A percentile compares a stretch with the other conserved stretches of the same genome.
phyloP scores from a whole-genome alignment of 1,140 invertebrate species.

The Anastatus disparis region DNA sequence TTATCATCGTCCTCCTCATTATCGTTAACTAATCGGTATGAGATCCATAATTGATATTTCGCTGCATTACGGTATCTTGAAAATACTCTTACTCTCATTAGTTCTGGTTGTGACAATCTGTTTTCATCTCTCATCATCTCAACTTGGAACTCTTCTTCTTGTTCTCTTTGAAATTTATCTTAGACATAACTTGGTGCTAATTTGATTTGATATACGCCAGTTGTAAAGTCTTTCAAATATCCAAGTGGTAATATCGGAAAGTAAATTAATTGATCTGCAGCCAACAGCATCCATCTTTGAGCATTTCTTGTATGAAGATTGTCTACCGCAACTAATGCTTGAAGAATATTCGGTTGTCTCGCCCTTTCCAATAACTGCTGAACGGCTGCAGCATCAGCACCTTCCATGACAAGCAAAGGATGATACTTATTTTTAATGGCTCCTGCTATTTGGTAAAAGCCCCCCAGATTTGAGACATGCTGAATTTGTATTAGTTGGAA shows the following conservation, averaged over 20 bases:
- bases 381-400: not conserved
- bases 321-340: constrained; percentile 28
- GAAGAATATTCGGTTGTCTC: constrained; percentile 23
- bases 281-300: constrained; percentile 29
- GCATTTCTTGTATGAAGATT: constrained; percentile 14
- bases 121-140: too few species aligned
- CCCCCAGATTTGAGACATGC: constrained; percentile 11
- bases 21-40: too few species aligned
- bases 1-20: too few species aligned
- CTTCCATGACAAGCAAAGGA: constrained; percentile 5
- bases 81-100: too few species aligned
- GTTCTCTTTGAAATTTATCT: constrained; percentile 31
- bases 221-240: constrained; percentile 24
- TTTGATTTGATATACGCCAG: constrained; percentile 36
- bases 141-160: constrained; percentile 35
- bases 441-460: constrained; percentile 36
- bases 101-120: too few species aligned
- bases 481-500: not conserved
- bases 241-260: constrained; percentile 27
- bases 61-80: too few species aligned
- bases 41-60: too few species aligned
- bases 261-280: constrained; percentile 9
- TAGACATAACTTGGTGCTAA: constrained; percentile 27
- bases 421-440: constrained; percentile 35
- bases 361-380: not conserved